phyloP scores from a whole-genome alignment of 2,888 invertebrate species.

The Parnassius apollo region DNA sequence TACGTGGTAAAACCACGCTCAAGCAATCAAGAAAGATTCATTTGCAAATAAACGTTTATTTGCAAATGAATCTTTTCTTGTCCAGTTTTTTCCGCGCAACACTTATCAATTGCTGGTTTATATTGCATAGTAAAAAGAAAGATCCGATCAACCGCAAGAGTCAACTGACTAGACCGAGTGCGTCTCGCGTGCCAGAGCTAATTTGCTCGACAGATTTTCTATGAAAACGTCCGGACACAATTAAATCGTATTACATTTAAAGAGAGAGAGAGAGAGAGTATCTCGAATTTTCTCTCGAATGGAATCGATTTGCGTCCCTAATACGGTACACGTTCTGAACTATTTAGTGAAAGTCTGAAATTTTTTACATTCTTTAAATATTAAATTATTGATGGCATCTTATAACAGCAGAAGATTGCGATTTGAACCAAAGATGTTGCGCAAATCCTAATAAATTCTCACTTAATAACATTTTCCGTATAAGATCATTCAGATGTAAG shows the following conservation, averaged over 20 bases:
- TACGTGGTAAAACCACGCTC: too few relatives aligned
- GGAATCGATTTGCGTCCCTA: too few relatives aligned
- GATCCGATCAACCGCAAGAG: constrained; percentile 15
- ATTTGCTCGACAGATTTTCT: constrained; percentile 12
- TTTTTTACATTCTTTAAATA: too few relatives aligned
- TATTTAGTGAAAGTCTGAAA: too few relatives aligned
- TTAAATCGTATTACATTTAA: not conserved
- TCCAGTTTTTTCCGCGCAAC: not conserved
- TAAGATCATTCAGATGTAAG: not conserved
- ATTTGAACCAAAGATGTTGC: not conserved
- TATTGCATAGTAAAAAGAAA: constrained; percentile 12
- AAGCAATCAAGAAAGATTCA: too few relatives aligned
- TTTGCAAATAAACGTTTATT: too few relatives aligned
- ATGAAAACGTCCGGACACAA: not conserved
- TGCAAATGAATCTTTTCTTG: not conserved
- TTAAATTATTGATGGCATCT: too few relatives aligned
- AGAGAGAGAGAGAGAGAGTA: not conserved
- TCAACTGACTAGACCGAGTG: constrained; percentile 1
- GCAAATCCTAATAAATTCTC: constrained; percentile 1
- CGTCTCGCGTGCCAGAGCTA: constrained; percentile 13
- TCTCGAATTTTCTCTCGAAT: too few relatives aligned
- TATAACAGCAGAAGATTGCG: too few relatives aligned
- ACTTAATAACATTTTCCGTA: constrained; percentile 9
- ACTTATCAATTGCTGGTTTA: constrained; percentile 6
- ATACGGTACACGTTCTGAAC: too few relatives aligned